These are phyloP conservation scores for Embidobia sp. DNA, from an alignment of 2,888 invertebrate species.

Conservation along the genomic window DNA sequence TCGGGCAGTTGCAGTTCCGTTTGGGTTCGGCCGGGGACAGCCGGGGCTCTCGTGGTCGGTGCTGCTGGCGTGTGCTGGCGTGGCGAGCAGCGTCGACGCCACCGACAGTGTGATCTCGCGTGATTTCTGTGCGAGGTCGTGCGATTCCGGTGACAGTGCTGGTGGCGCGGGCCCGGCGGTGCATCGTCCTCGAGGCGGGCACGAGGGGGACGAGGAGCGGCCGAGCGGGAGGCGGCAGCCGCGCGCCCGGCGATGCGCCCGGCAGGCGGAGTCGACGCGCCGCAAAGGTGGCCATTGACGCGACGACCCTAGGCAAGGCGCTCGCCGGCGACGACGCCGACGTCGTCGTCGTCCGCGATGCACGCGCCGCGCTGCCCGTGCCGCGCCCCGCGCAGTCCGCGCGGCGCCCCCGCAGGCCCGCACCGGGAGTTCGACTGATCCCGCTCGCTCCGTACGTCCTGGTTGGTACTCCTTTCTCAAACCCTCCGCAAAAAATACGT, in stretches of 20 bases:
- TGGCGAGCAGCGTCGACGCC: slow-evolving; percentile 15
- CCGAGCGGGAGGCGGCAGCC: no score
- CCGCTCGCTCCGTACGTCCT: slow-evolving; percentile 9
- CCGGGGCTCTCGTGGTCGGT: slow-evolving; percentile 55
- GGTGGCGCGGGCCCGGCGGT: no score
- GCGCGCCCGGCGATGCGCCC: slow-evolving; percentile 17
- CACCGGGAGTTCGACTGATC: slow-evolving; percentile 24
- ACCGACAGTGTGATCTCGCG: no score
- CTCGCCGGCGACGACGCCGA: slow-evolving; percentile 64
- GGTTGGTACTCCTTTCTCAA: slow-evolving; percentile 8
- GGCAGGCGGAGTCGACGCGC: slow-evolving; percentile 38
- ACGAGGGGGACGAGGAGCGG: no score
- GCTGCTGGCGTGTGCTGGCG: no score
- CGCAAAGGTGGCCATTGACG: slow-evolving; percentile 71
- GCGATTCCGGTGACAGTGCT: no score
- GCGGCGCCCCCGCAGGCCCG: slow-evolving; percentile 19
- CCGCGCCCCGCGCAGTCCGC: slow-evolving; percentile 20
- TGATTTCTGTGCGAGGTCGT: no score
- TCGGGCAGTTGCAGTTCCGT: slow-evolving; percentile 74
- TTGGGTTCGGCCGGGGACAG: slow-evolving; percentile 76
- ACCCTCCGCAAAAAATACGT: no score
- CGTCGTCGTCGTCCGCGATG: slow-evolving; percentile 64
- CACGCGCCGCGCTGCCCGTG: slow-evolving; percentile 66
- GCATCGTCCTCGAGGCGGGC: no score
- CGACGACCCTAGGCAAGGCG: slow-evolving; percentile 67